phyloP scores from a whole-genome alignment of 2,888 invertebrate genomes.

The Volucella inflata region DNA sequence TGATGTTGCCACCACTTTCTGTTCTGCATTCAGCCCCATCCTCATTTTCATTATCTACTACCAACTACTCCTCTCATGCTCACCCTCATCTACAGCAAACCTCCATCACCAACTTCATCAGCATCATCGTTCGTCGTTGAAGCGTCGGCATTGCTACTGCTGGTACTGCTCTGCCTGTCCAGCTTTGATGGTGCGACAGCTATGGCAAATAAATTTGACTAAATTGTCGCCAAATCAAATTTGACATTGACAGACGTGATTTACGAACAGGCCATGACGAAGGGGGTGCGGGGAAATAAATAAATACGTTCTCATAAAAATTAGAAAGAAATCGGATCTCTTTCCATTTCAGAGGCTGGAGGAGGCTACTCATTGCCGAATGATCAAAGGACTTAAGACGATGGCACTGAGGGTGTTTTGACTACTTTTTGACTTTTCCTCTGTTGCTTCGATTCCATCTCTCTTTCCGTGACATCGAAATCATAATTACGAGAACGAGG shows the following conservation, averaged over 20 bases:
- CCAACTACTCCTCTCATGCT: too few relatives aligned
- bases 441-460: constrained; percentile 10
- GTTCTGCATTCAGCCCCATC: not conserved
- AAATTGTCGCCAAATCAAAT: constrained; percentile 74
- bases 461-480: constrained; percentile 63
- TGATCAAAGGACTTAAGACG: constrained; percentile 58
- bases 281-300: not conserved
- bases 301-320: constrained; percentile 23
- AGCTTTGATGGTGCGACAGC: constrained; percentile 68
- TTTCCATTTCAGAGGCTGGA: not conserved
- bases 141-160: not conserved
- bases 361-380: constrained; percentile 26
- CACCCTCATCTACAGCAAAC: too few relatives aligned
- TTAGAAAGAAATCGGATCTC: constrained; percentile 53
- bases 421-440: constrained; percentile 54
- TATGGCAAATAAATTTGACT: constrained; percentile 72
- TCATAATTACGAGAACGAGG: constrained; percentile 54
- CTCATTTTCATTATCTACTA: not conserved
- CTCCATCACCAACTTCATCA: constrained; percentile 7
- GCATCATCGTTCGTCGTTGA: constrained; percentile 1
- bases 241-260: constrained; percentile 72
- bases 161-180: constrained; percentile 24
- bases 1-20: constrained; percentile 45
- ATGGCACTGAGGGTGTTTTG: constrained; percentile 36
- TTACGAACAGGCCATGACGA: constrained; percentile 15